Base-by-base conservation (phyloP, 2,113 vertebrate genomes). In the Gymnobelideus leadbeateri region DNA sequence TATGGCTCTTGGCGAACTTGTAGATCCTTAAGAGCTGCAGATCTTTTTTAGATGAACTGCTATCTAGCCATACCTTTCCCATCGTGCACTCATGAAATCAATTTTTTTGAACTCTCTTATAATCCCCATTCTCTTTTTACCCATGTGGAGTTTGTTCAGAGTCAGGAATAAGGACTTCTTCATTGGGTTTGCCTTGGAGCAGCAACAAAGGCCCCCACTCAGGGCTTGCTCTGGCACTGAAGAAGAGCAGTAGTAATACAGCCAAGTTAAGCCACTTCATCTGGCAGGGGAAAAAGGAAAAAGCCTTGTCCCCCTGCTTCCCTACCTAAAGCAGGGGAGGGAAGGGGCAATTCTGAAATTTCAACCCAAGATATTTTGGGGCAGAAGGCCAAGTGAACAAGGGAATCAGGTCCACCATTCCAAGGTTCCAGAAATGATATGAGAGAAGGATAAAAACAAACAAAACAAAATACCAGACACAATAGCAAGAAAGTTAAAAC, bases 401-500 rank as follows among this genome's bases (percentile, higher is more conserved):
- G 16, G 68, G 68, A 84, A 43, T 84, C 68, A 84, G 19, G 37
- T 43, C 37, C 37, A 84, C 19, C 7, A 43, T 8, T 68, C 28
- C 31, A 43, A 84, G 19, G 68, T 43, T 8, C n/a, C n/a, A 43
- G n/a, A 84, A 84, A 84, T 84, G n/a, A n/a, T 23, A 84, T 43
- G 68, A 84, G 68, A 84, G 6, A 77, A n/a, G 68, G n/a, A 84
- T 43, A 23, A 84, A 84, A 43, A 21, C 68, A 84, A 43, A 84
- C 68, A 84, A 84, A 43, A 43, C 3, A 43, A 43, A 84, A 84
- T 43, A 84, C 7, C n/a, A 84, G n/a, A 84, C 68, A 77, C 68
- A 84, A 84, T 43, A 84, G 68, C 68, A 84, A 84, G n/a, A 84
- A 84, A 84, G 43, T 84, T 43, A 84, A 84, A 84, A 84, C 68